These are phyloP conservation scores for Peribatodes rhomboidaria DNA, from an alignment of 2,888 invertebrate genomes.

Conservation along the genomic window DNA sequence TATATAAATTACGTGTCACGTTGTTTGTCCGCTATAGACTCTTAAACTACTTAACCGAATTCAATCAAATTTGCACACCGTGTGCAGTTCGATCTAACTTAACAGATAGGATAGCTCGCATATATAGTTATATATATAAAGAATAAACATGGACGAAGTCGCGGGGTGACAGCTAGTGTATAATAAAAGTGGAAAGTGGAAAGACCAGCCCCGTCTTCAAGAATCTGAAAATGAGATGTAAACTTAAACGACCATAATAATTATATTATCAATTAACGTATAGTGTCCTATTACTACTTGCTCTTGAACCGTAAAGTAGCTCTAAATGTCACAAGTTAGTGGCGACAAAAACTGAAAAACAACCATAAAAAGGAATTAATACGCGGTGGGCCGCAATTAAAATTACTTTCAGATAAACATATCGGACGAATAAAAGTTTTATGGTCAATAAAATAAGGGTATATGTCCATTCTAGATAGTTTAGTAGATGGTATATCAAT, in stretches of 20 bases:
- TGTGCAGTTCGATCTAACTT: no score
- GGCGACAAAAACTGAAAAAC: conserved; percentile 59
- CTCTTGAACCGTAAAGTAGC: conserved; percentile 27
- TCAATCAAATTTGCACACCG: no score
- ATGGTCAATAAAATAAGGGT: conserved; percentile 46
- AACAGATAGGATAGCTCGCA: no score
- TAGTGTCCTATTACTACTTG: conserved; percentile 37
- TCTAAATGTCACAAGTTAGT: conserved; percentile 46
- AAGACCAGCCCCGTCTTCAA: not conserved
- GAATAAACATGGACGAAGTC: no score
- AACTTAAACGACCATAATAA: conserved; percentile 35
- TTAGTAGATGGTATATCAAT: conserved; percentile 49
- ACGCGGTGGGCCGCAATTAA: conserved; percentile 79
- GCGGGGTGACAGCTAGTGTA: no score
- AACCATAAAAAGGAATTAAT: conserved; percentile 69
- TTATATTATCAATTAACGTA: conserved; percentile 44
- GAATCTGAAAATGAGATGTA: conserved; percentile 24
- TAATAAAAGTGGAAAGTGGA: not conserved
- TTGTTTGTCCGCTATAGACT: no score
- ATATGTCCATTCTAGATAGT: conserved; percentile 41
- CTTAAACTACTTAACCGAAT: no score
- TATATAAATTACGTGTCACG: no score
- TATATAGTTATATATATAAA: no score
- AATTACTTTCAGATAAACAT: conserved; percentile 74
- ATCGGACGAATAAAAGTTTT: conserved; percentile 49